Percentiles rank a stretch among this genome's conserved stretches.
Evolutionary conservation across 1,140 invertebrate species (phyloP).

Genomic region (Ctenoplectra terminalis): DNA sequence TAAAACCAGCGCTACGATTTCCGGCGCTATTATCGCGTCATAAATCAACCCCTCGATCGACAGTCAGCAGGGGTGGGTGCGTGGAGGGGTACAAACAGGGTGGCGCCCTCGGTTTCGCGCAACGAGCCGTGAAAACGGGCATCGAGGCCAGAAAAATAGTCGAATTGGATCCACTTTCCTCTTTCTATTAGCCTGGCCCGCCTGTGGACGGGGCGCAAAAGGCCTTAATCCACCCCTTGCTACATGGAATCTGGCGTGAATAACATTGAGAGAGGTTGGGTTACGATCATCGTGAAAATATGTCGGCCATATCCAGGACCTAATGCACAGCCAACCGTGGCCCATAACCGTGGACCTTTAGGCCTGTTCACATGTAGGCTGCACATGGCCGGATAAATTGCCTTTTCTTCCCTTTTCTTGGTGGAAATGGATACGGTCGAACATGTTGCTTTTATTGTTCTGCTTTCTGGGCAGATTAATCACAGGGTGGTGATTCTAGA

Average conservation of each 20-base stretch:
- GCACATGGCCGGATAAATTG: conserved; percentile 53
- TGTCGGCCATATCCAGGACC: too few relatives aligned
- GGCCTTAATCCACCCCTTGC: conserved; percentile 57
- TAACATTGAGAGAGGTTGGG: conserved; percentile 25
- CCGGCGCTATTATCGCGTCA: conserved; percentile 30
- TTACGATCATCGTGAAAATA: conserved; percentile 58
- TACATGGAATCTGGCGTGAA: conserved; percentile 53
- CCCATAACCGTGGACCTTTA: conserved; percentile 27
- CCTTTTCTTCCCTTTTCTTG: conserved; percentile 31
- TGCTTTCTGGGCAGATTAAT: conserved; percentile 7
- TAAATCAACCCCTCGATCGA: conserved; percentile 44
- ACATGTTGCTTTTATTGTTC: conserved; percentile 23
- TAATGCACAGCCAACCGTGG: conserved; percentile 48
- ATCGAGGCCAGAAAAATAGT: conserved; percentile 54
- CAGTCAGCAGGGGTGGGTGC: neutral
- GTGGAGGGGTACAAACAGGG: neutral
- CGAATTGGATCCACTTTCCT: conserved; percentile 54
- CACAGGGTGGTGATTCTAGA: neutral
- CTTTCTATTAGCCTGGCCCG: conserved; percentile 33
- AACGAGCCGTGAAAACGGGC: conserved; percentile 59
- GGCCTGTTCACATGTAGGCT: neutral
- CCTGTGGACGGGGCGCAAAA: conserved; percentile 45
- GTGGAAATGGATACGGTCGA: neutral
- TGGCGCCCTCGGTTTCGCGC: conserved; percentile 11
- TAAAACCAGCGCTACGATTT: conserved; percentile 39